Conservation (phyloP, 2,797 vertebrate species). For the Thunnus albacares region DNA sequence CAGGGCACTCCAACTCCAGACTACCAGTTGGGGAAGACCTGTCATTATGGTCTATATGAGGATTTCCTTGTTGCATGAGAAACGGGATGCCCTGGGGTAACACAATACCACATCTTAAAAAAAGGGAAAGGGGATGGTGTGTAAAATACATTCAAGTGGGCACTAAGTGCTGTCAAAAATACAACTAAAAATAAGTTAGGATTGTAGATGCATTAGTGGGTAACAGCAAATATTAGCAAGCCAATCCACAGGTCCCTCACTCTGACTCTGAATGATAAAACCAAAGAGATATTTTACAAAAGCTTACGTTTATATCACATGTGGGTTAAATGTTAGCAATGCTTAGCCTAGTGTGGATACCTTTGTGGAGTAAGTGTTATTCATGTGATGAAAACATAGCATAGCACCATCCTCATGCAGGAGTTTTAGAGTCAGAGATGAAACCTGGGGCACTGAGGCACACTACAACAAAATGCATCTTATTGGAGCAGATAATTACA, state of each 20-base stretch:
- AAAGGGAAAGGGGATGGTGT: not conserved
- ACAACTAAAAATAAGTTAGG: not conserved
- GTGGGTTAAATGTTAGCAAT: not conserved
- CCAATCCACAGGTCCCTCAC: not conserved
- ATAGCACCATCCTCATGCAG: not conserved
- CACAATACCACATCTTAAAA: slow-evolving; percentile 16
- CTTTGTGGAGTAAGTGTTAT: not conserved
- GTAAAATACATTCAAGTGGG: slow-evolving; percentile 1
- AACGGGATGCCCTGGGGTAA: slow-evolving; percentile 40
- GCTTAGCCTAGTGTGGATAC: not conserved
- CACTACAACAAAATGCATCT: not conserved
- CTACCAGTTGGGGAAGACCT: slow-evolving; percentile 71
- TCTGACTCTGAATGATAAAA: not conserved
- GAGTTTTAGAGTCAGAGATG: not conserved
- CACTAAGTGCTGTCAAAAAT: slow-evolving; percentile 17
- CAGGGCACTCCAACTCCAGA: slow-evolving; percentile 50
- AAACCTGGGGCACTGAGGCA: not conserved
- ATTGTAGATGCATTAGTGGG: not conserved
- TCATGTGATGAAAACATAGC: not conserved
- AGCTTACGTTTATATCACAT: not conserved
- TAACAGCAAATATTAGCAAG: not conserved
- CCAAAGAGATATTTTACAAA: not conserved
- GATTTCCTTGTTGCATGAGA: slow-evolving; percentile 60
- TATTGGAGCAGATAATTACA: not conserved
- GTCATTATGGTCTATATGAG: slow-evolving; percentile 70